These are phyloP conservation scores for Bombyx mori DNA, from an alignment of 1,140 invertebrate genomes.

Conservation along the genomic window DNA sequence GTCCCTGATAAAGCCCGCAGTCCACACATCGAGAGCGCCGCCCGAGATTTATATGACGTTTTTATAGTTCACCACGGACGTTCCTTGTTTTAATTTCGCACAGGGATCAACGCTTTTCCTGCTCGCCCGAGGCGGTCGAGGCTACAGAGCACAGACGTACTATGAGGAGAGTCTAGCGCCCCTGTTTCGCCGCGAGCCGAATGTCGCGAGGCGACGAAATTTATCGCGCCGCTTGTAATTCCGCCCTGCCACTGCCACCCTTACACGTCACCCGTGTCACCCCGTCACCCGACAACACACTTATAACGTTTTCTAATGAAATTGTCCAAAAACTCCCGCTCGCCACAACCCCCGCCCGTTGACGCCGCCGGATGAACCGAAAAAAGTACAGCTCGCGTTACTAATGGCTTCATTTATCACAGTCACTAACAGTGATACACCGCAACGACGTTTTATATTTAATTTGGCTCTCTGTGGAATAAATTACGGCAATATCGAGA, in stretches of 20 bases:
- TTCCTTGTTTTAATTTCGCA: conserved; percentile 57
- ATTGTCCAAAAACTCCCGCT: conserved; percentile 65
- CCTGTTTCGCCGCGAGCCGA: conserved; percentile 50
- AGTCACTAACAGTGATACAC: conserved; percentile 70
- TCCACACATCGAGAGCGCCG: conserved; percentile 27
- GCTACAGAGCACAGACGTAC: conserved; percentile 9
- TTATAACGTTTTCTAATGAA: conserved; percentile 71
- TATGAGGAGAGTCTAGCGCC: conserved; percentile 26
- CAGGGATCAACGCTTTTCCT: conserved; percentile 47
- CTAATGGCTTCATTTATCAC: conserved; percentile 70
- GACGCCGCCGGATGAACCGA: conserved; percentile 62
- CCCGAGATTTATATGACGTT: conserved; percentile 51
- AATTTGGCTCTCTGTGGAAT: conserved; percentile 66
- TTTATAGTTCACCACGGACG: conserved; percentile 48
- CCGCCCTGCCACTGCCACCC: conserved; percentile 34
- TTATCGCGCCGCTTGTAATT: conserved; percentile 66
- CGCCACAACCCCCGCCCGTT: conserved; percentile 47
- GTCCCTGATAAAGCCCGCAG: conserved; percentile 31
- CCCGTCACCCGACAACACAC: conserved; percentile 52
- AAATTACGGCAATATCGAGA: conserved; percentile 65
- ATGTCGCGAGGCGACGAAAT: conserved; percentile 59
- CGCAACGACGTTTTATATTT: conserved; percentile 69
- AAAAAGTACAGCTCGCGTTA: conserved; percentile 68
- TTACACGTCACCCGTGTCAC: conserved; percentile 38
- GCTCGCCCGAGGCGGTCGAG: conserved; percentile 10